phyloP scores from a whole-genome alignment of 1,140 invertebrate species.

The Heliconius congener region DNA sequence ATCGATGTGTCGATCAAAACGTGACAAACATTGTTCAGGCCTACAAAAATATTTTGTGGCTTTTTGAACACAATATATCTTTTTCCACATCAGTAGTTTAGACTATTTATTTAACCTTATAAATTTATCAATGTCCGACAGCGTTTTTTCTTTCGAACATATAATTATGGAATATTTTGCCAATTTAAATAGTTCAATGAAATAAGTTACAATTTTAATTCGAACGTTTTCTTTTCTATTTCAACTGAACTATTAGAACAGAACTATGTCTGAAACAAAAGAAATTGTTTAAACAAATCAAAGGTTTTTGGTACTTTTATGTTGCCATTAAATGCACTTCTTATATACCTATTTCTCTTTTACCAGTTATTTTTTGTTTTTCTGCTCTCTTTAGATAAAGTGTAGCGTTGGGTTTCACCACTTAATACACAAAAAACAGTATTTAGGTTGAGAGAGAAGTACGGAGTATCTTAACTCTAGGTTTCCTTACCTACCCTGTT shows the following conservation, averaged over 20 bases:
- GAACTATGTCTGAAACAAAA: too few relatives aligned
- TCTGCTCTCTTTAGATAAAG: not conserved
- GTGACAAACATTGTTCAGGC: slow-evolving; percentile 30
- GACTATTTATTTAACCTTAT: not conserved
- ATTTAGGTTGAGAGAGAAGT: not conserved
- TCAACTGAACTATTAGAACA: not conserved
- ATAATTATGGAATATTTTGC: not conserved
- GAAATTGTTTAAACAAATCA: too few relatives aligned
- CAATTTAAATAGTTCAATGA: not conserved
- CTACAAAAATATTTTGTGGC: slow-evolving; percentile 12
- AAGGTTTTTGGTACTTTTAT: too few relatives aligned
- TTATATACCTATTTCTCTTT: not conserved
- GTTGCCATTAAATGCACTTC: too few relatives aligned
- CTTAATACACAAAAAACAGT: not conserved
- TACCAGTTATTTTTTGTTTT: not conserved
- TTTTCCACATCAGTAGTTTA: slow-evolving; percentile 10
- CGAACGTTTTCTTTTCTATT: not conserved
- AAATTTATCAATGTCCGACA: not conserved
- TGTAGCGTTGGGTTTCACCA: too few relatives aligned
- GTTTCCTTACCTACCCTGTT: too few relatives aligned
- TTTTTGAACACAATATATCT: slow-evolving; percentile 12
- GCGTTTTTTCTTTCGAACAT: not conserved
- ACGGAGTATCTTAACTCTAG: not conserved
- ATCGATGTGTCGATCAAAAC: slow-evolving; percentile 29
- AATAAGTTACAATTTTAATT: too few relatives aligned